These are phyloP conservation scores for Drosophila infuscata DNA, from an alignment of 2,888 invertebrate species.

Conservation along the genomic window DNA sequence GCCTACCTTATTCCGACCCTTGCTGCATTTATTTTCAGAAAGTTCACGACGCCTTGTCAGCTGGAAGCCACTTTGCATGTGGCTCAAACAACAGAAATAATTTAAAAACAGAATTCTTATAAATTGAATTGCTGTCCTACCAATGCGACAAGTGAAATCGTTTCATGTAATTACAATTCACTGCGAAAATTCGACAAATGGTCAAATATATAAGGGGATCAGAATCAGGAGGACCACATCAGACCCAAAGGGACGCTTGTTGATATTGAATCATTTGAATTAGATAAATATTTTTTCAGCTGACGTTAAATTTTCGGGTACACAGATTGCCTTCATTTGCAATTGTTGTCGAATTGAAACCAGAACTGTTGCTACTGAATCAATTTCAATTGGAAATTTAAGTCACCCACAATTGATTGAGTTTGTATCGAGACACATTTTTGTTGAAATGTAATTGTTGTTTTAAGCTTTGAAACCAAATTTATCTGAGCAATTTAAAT, in stretches of 20 bases:
- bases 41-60: conserved; percentile 32
- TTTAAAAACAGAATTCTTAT: conserved; percentile 32
- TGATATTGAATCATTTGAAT: conserved; percentile 54
- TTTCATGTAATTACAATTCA: conserved; percentile 56
- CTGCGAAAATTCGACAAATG: conserved; percentile 49
- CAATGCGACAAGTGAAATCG: conserved; percentile 52
- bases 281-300: conserved; percentile 69
- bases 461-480: not conserved
- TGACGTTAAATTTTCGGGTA: conserved; percentile 32
- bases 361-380: conserved; percentile 14
- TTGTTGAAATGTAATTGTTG: not conserved
- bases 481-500: not conserved
- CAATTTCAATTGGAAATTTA: conserved; percentile 39
- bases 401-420: not conserved
- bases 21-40: conserved; percentile 16
- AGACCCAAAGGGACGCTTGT: conserved; percentile 7
- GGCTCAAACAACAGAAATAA: conserved; percentile 37
- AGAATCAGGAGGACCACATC: not conserved
- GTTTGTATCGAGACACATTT: not conserved
- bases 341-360: conserved; percentile 10
- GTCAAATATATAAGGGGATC: not conserved
- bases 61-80: conserved; percentile 47
- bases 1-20: conserved; percentile 10
- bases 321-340: conserved; percentile 18
- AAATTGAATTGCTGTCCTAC: conserved; percentile 48